Base-by-base conservation (phyloP, 2,888 invertebrate genomes). In the Falcaria lacertinaria region DNA sequence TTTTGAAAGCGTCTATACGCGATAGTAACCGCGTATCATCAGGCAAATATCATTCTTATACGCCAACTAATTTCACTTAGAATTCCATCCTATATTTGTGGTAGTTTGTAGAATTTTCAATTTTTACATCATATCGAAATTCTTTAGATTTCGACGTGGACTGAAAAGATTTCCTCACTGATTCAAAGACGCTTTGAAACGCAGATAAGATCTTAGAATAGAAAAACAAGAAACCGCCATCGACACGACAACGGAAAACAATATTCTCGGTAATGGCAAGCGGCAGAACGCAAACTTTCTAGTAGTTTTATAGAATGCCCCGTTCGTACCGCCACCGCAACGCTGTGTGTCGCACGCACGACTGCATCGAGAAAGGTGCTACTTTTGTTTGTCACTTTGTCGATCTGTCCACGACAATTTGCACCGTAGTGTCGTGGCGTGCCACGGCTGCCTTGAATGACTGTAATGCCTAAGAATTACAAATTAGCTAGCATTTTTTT, bases 341-440 rank as follows among this genome's bases (percentile, higher is more conserved):
- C 57, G 33, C 45, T 47, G 54, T 77, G 62, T 59, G 60, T 55
- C 57, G 63, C 59, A 76, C 74, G 81, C 80, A 81, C 80, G 82
- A 71, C 62, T 74, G 77, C 46, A 35, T 43, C 45, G 64, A 58
- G 69, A 74, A 71, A 74, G 74, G 61, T 51, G 52, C 52, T 49
- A 47, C 55, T 63, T 74, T 65, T 68, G 28, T 28, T 28, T 28
- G 11, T 28, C 28, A 28, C 28, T 28, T 28, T 28, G 28, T 28
- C 28, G 11, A 28, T 28, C 28, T 28, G 28, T 28, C 28, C 1
- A 19, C 19, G 28, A 28, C 28, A 28, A 28, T 28, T 28, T 28
- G 28, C 28, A 28, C 28, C 28, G 28, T 7, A 3, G 7, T 11
- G 28, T 11, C 8, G 28, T 28, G 11, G 11, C 28, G 28, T 28